phyloP scores from a whole-genome alignment of 1,140 invertebrate species.

The Leptopilina boulardi region DNA sequence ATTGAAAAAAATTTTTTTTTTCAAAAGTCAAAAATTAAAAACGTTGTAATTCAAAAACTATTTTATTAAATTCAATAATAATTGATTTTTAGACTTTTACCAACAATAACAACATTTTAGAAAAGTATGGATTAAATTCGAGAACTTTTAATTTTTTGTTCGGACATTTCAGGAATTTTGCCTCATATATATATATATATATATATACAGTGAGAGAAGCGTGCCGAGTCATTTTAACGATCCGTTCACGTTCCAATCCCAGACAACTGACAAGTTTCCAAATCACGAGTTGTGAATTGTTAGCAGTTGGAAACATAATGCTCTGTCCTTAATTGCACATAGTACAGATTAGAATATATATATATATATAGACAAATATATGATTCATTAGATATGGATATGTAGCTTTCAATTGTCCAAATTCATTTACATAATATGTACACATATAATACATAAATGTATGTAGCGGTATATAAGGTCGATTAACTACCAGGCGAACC shows the following conservation, averaged over 20 bases:
- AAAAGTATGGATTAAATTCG: too few relatives aligned
- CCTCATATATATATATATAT: too few relatives aligned
- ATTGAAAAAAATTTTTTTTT: too few relatives aligned
- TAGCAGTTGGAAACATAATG: conserved; percentile 16
- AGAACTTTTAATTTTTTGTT: too few relatives aligned
- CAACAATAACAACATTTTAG: too few relatives aligned
- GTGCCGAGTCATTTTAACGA: conserved; percentile 56
- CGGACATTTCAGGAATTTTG: too few relatives aligned
- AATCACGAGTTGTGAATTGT: background rate
- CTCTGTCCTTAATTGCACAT: background rate
- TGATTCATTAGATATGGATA: background rate
- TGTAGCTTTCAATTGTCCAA: background rate
- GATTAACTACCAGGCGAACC: too few relatives aligned
- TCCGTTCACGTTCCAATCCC: conserved; percentile 58
- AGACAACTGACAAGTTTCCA: conserved; percentile 28
- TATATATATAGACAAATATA: background rate
- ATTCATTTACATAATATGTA: conserved; percentile 10
- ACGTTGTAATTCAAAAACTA: too few relatives aligned
- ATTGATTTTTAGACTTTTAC: too few relatives aligned
- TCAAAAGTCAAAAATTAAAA: too few relatives aligned
- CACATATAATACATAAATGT: background rate
- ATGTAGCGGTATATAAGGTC: background rate
- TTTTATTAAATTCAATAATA: too few relatives aligned
- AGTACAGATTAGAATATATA: conserved; percentile 1
- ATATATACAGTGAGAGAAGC: conserved; percentile 34